Conservation (phyloP, 2,888 invertebrate species). For the Ornithoptera priamus region DNA sequence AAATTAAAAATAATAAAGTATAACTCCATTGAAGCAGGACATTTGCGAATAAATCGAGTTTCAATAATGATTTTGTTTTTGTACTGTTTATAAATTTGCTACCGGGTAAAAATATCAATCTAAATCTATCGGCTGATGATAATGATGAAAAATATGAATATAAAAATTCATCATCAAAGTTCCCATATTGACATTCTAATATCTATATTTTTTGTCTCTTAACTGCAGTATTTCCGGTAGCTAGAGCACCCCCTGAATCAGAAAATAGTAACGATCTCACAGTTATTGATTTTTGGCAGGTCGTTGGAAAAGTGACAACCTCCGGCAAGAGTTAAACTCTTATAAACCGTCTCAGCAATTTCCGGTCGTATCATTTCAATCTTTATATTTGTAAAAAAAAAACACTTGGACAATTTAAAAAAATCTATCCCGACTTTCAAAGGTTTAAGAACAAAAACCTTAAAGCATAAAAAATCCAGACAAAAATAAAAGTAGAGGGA, state of each 20-base stretch:
- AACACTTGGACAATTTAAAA: constrained; percentile 15
- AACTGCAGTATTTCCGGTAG: too few relatives aligned
- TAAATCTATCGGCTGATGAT: too few relatives aligned
- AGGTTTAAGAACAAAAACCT: constrained; percentile 11
- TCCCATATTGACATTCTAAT: too few relatives aligned
- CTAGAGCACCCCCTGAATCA: too few relatives aligned
- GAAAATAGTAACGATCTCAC: too few relatives aligned
- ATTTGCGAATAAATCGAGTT: constrained; percentile 26
- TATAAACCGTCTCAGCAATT: background rate
- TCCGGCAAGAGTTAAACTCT: background rate
- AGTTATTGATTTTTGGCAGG: too few relatives aligned
- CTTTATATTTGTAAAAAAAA: background rate
- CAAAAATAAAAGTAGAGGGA: constrained; percentile 21
- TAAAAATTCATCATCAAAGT: too few relatives aligned
- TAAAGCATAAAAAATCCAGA: constrained; percentile 23
- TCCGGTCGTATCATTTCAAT: constrained; percentile 12
- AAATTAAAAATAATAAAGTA: constrained; percentile 9
- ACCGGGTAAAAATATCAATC: background rate
- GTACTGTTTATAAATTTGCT: background rate
- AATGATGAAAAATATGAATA: too few relatives aligned
- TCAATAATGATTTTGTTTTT: constrained; percentile 13
- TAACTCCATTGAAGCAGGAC: constrained; percentile 13
- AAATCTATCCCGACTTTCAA: constrained; percentile 23
- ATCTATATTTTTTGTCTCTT: too few relatives aligned
- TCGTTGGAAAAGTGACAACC: too few relatives aligned